A percentile compares a stretch with the other conserved stretches of the same genome.
phyloP scores from a whole-genome alignment of 2,888 invertebrate species.

The Caenorhabditis angaria region DNA sequence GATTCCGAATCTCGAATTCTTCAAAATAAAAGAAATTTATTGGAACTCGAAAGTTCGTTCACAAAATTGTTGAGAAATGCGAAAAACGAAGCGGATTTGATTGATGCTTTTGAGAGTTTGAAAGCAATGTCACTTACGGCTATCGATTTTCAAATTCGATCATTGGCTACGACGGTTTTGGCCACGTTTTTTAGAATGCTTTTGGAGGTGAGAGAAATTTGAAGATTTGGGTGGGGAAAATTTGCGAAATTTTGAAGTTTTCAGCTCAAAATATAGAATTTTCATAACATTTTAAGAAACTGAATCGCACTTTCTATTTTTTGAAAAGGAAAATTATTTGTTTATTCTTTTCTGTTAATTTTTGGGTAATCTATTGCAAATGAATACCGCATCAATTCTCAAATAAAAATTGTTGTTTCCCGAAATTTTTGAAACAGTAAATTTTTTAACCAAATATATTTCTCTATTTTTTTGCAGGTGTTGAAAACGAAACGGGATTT shows the following conservation, averaged over 20 bases:
- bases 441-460: conserved; percentile 1
- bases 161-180: conserved; percentile 49
- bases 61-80: conserved; percentile 40
- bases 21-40: conserved; percentile 55
- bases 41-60: conserved; percentile 59
- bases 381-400: too few species aligned
- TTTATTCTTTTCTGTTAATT: too few species aligned
- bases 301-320: too few species aligned
- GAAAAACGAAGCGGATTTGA: conserved; percentile 21
- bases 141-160: conserved; percentile 66
- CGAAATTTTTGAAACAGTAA: background rate
- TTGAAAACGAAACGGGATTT: conserved; percentile 84
- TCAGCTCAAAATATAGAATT: too few species aligned
- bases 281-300: too few species aligned
- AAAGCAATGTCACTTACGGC: conserved; percentile 59
- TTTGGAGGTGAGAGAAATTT: conserved; percentile 29
- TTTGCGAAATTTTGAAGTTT: too few species aligned
- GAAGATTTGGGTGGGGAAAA: background rate
- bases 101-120: conserved; percentile 43
- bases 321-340: too few species aligned
- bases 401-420: too few species aligned
- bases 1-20: conserved; percentile 36
- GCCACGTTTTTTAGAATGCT: conserved; percentile 60
- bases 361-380: too few species aligned
- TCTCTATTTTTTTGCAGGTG: too few species aligned